Evolutionary conservation across 1,140 invertebrate species (phyloP), one percentile per base, ranked within the genome.

Genomic region (Philotrypesis tridentata): DNA sequence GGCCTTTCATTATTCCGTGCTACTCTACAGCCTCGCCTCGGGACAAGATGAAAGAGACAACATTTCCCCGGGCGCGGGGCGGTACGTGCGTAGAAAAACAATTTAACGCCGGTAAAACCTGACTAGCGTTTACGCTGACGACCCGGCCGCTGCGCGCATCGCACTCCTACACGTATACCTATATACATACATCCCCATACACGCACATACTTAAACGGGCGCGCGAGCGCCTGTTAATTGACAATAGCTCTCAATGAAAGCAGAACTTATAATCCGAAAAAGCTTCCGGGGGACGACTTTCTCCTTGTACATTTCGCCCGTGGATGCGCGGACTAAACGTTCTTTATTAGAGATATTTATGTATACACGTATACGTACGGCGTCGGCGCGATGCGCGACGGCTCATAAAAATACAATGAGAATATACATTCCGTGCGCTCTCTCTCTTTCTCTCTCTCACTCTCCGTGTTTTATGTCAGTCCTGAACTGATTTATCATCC

Each of bases 11-110:
- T 82, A 82, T 82, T 82, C 74, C 33, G 9, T 2, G 48, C 74
- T 25, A 82, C 74, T 82, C 73, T 75, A 48, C 43, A 71, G 48
- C 67, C 37, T 71, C 17, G 43, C 11, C 31, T 25, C 71, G 67
- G 31, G 29, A 21, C 25, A 82, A 77, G 74, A 82, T 82, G 74
- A 82, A 81, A 81, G 72, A 82, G 80, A 77, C 80, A 81, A 81
- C 63, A 43, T 77, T 82, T 82, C 48, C 55, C 33, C 43, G 23
- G 63, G 80, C 31, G 31, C 25, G 29, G 23, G 63, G 72, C 23
- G 48, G 63, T 77, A 82, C 80, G 80, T 82, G 80, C 33, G 73
- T 63, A 77, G 80, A 77, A 77, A 82, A 82, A 82, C 74, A 82
- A 82, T 82, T 82, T 76, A 82, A 82, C 63, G 55, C 29, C 67